These are phyloP conservation scores for Synanthedon andrenaeformis DNA, from an alignment of 2,888 invertebrate species.

Conservation along the genomic window DNA sequence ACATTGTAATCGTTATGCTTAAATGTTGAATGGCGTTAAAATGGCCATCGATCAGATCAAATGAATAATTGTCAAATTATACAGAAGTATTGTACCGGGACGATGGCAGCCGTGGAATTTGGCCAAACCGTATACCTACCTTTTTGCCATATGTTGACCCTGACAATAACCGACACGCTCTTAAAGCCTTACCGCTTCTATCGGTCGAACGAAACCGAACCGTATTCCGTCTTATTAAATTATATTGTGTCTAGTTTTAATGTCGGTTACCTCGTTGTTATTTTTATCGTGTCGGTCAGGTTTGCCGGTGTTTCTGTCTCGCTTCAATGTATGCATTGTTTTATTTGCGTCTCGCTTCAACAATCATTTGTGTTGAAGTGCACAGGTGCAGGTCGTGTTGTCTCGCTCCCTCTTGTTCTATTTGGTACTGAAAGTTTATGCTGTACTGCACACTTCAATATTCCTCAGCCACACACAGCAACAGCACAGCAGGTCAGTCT, in stretches of 20 bases:
- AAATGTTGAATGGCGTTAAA: neutral
- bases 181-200: slow-evolving; percentile 12
- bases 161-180: slow-evolving; percentile 44
- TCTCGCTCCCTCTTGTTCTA: slow-evolving; percentile 51
- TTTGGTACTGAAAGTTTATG: slow-evolving; percentile 6
- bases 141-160: slow-evolving; percentile 67
- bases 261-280: slow-evolving; percentile 20
- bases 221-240: neutral
- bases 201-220: neutral
- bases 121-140: slow-evolving; percentile 31
- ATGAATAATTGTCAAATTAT: neutral
- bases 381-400: slow-evolving; percentile 53
- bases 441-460: slow-evolving; percentile 1
- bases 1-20: neutral
- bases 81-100: slow-evolving; percentile 18
- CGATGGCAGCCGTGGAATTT: slow-evolving; percentile 35
- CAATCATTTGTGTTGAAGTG: slow-evolving; percentile 58
- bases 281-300: slow-evolving; percentile 7
- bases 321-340: slow-evolving; percentile 47
- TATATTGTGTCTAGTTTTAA: slow-evolving; percentile 10
- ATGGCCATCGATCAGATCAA: neutral
- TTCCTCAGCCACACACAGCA: slow-evolving; percentile 25
- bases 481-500: slow-evolving; percentile 46
- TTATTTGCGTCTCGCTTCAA: slow-evolving; percentile 44
- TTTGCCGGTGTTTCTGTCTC: slow-evolving; percentile 31